phyloP scores from a whole-genome alignment of 2,888 invertebrate genomes.

The Cheilosia scutellata region DNA sequence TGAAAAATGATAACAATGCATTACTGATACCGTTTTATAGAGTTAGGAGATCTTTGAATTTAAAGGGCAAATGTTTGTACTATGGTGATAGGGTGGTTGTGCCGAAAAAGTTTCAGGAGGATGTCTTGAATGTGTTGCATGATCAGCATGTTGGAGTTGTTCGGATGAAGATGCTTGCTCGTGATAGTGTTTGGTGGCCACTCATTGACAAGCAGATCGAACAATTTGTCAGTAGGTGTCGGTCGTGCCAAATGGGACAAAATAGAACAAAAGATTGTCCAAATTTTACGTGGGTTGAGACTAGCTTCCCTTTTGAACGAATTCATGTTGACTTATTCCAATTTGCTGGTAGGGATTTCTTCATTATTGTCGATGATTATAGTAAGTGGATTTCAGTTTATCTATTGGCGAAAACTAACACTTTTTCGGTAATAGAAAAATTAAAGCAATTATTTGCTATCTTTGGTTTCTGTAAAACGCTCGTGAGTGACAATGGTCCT shows the following conservation, averaged over 20 bases:
- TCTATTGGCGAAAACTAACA: slow-evolving; percentile 34
- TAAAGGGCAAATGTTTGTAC: slow-evolving; percentile 39
- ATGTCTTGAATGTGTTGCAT: slow-evolving; percentile 37
- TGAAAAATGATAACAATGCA: too few relatives aligned
- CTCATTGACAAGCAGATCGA: slow-evolving; percentile 43
- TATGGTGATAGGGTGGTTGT: slow-evolving; percentile 55
- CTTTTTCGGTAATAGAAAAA: slow-evolving; percentile 48
- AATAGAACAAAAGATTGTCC: slow-evolving; percentile 21
- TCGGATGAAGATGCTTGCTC: slow-evolving; percentile 47
- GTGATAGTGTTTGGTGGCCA: slow-evolving; percentile 44
- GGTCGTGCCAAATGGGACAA: slow-evolving; percentile 12
- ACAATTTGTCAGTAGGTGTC: slow-evolving; percentile 20
- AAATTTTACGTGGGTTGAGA: slow-evolving; percentile 26
- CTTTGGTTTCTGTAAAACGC: slow-evolving; percentile 50
- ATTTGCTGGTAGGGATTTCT: slow-evolving; percentile 29
- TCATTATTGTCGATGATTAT: slow-evolving; percentile 51
- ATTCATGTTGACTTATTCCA: slow-evolving; percentile 41
- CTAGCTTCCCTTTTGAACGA: slow-evolving; percentile 29
- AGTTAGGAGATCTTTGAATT: too few relatives aligned
- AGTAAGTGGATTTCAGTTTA: slow-evolving; percentile 52
- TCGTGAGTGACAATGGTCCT: slow-evolving; percentile 51
- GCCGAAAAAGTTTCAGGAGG: slow-evolving; percentile 26
- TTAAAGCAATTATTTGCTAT: slow-evolving; percentile 45
- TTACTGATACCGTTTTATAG: too few relatives aligned
- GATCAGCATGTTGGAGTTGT: slow-evolving; percentile 50